Percentiles rank a stretch among this genome's conserved stretches.
These are phyloP conservation scores for Sarcophaga carnaria DNA, from an alignment of 2,888 invertebrate species.

Conservation along the genomic window DNA sequence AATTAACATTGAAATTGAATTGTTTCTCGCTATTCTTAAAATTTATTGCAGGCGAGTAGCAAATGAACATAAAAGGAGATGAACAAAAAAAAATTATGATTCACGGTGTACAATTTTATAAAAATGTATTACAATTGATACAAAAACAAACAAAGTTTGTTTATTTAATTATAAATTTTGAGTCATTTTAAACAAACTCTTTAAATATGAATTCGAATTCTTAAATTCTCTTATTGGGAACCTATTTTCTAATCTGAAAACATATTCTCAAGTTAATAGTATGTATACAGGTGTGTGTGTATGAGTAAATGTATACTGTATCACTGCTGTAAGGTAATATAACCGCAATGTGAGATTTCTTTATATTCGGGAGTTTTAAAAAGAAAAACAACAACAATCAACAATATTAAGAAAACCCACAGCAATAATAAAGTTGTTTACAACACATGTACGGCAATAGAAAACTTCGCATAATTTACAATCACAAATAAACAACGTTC, in stretches of 20 bases:
- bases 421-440: not conserved
- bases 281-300: constrained; percentile 7
- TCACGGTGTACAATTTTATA: constrained; percentile 34
- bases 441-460: constrained; percentile 16
- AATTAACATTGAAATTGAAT: constrained; percentile 45
- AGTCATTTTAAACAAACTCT: too few species aligned
- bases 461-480: not conserved
- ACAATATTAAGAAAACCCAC: not conserved
- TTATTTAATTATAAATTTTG: not conserved
- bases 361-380: not conserved
- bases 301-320: not conserved
- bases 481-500: not conserved
- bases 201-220: too few species aligned
- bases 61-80: not conserved
- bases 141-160: not conserved
- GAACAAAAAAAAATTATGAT: constrained; percentile 39
- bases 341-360: not conserved
- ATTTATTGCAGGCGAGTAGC: not conserved
- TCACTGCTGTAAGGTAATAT: too few species aligned
- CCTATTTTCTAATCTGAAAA: too few species aligned
- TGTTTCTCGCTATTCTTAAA: constrained; percentile 5
- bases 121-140: constrained; percentile 21
- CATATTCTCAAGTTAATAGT: not conserved
- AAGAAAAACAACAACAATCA: not conserved
- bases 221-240: too few species aligned